Conservation (phyloP, 2,888 invertebrate genomes). For the Drosophila tripunctata region DNA sequence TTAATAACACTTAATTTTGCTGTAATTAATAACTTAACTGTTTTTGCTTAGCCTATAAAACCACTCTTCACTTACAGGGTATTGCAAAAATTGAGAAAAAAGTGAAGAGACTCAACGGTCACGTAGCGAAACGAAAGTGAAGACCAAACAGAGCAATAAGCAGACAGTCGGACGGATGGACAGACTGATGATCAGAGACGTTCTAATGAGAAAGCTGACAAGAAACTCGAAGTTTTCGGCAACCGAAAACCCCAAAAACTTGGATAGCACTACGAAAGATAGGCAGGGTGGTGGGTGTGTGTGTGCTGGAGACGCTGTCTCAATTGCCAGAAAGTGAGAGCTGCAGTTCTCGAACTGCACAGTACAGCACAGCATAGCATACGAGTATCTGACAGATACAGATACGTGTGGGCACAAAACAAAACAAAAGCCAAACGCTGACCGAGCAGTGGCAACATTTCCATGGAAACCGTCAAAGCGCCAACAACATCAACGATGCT, state of each 20-base stretch:
- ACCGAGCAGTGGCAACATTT: slow-evolving; percentile 62
- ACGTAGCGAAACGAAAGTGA: slow-evolving; percentile 65
- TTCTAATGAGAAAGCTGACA: slow-evolving; percentile 73
- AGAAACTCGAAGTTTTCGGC: slow-evolving; percentile 49
- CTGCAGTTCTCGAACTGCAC: slow-evolving; percentile 17
- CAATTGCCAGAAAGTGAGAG: slow-evolving; percentile 69
- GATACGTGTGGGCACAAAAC: slow-evolving; percentile 68
- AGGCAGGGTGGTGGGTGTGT: background rate
- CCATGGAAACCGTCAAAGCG: slow-evolving; percentile 64
- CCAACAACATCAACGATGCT: slow-evolving; percentile 53
- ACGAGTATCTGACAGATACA: slow-evolving; percentile 57
- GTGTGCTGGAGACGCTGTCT: slow-evolving; percentile 23
- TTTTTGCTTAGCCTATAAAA: background rate
- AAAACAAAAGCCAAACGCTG: slow-evolving; percentile 70
- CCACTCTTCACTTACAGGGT: background rate
- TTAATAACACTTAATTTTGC: too few species aligned
- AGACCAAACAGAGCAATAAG: slow-evolving; percentile 34
- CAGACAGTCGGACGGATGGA: slow-evolving; percentile 17
- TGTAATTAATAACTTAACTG: too few species aligned
- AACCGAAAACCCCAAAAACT: slow-evolving; percentile 13
- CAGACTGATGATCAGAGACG: slow-evolving; percentile 21
- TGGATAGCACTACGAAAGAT: background rate
- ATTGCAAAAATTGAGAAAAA: slow-evolving; percentile 7
- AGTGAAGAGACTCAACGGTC: slow-evolving; percentile 46
- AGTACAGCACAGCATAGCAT: slow-evolving; percentile 16